These are phyloP conservation scores for Rhorus exstirpatorius DNA, from an alignment of 2,888 invertebrate species.

Conservation along the genomic window DNA sequence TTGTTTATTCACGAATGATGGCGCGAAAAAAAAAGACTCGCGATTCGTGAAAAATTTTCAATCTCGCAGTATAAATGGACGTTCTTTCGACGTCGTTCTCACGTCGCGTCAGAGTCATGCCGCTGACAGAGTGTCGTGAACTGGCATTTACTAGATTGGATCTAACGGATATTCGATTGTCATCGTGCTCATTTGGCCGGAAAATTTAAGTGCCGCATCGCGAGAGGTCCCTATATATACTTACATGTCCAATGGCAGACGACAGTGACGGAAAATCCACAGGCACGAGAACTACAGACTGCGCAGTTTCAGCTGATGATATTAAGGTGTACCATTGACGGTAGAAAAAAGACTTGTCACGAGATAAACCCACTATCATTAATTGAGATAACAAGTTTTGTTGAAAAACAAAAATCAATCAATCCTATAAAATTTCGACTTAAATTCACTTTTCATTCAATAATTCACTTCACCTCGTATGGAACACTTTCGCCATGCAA, in stretches of 20 bases:
- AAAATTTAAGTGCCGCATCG: not conserved
- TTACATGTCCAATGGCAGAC: not conserved
- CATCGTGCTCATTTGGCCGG: not conserved
- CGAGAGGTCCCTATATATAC: not conserved
- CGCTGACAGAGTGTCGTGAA: not conserved
- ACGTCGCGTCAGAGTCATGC: no score
- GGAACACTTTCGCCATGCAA: no score
- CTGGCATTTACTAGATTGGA: not conserved
- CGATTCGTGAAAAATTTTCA: no score
- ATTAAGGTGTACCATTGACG: not conserved
- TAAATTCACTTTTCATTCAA: not conserved
- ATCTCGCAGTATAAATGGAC: no score
- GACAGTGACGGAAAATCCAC: not conserved
- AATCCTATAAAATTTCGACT: not conserved
- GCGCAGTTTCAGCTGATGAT: no score
- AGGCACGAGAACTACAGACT: not conserved
- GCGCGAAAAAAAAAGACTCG: not conserved
- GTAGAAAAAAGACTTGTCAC: no score
- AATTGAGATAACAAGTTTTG: no score
- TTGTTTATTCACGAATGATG: no score
- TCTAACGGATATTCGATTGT: slow-evolving; percentile 2
- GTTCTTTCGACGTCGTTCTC: no score
- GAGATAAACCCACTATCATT: no score
- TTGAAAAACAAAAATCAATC: no score
- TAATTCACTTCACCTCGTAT: not conserved